Conservation (phyloP, 2,797 vertebrate species). For the Leptodactylus fallax region DNA sequence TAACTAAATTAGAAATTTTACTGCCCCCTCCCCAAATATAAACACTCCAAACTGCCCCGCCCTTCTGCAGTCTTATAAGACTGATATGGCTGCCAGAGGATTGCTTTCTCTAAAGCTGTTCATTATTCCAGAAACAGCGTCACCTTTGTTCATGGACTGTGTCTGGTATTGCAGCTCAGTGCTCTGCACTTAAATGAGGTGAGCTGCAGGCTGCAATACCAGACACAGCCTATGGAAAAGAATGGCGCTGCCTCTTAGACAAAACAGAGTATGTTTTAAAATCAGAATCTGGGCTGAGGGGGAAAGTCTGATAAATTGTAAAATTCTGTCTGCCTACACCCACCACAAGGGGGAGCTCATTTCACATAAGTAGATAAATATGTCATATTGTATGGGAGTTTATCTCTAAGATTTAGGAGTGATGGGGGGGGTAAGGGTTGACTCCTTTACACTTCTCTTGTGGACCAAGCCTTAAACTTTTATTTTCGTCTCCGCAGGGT, state of each 20-base stretch:
- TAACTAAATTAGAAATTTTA: background rate
- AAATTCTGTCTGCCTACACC: too few relatives aligned
- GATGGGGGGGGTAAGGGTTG: background rate
- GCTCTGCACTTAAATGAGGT: too few relatives aligned
- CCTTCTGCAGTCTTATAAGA: background rate
- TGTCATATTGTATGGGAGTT: too few relatives aligned
- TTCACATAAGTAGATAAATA: too few relatives aligned
- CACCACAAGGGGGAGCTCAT: too few relatives aligned
- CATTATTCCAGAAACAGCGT: too few relatives aligned
- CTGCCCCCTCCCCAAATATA: background rate
- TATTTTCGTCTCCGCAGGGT: slow-evolving; percentile 75
- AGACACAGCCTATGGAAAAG: background rate
- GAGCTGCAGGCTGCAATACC: too few relatives aligned
- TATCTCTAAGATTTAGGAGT: background rate
- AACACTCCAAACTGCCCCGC: background rate
- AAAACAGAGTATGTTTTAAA: background rate
- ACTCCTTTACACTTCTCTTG: background rate
- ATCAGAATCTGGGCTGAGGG: too few relatives aligned
- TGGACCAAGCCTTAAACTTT: background rate
- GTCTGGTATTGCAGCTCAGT: too few relatives aligned
- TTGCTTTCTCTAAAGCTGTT: too few relatives aligned
- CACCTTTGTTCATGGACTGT: too few relatives aligned
- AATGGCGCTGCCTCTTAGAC: background rate
- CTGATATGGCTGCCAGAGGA: too few relatives aligned
- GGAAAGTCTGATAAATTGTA: background rate